Evolutionary conservation across 2,797 vertebrate species (phyloP).

Genomic region (Acropternis orthonyx): DNA sequence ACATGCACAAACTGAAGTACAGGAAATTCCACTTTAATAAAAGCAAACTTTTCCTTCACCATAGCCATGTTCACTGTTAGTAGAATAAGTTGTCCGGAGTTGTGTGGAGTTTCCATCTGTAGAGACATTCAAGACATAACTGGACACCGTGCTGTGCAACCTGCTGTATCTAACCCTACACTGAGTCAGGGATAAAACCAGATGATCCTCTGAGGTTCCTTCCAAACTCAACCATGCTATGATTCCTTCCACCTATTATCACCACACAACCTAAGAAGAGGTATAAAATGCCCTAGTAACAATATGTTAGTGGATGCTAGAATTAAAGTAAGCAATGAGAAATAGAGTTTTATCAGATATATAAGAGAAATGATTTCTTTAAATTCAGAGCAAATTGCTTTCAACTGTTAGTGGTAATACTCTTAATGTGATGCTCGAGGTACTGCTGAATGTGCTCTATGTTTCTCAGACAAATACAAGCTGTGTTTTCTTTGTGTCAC

Average conservation of each 20-base stretch:
- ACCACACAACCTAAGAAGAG: not conserved
- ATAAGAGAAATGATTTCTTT: not conserved
- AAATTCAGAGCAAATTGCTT: not conserved
- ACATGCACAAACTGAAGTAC: not conserved
- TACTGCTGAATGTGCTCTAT: not conserved
- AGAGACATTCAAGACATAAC: not conserved
- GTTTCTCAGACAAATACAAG: not conserved
- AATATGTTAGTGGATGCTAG: not conserved
- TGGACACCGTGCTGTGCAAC: not conserved
- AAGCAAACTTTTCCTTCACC: not conserved
- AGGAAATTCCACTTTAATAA: not conserved
- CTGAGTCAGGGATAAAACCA: not conserved
- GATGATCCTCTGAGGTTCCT: not conserved
- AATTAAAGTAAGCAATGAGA: not conserved
- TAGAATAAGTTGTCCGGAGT: not conserved
- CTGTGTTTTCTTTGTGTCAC: not conserved
- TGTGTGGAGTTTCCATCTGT: not conserved
- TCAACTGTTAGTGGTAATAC: not conserved
- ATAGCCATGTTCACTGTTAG: accelerated
- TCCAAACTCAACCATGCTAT: not conserved
- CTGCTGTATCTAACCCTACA: not conserved
- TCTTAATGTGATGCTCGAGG: accelerated
- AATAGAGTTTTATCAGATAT: not conserved
- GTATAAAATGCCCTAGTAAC: not conserved
- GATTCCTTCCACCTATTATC: not conserved